Base-by-base conservation (phyloP, 35 echinoderm and acorn worm genomes). In the Nesometra sesokonis region DNA sequence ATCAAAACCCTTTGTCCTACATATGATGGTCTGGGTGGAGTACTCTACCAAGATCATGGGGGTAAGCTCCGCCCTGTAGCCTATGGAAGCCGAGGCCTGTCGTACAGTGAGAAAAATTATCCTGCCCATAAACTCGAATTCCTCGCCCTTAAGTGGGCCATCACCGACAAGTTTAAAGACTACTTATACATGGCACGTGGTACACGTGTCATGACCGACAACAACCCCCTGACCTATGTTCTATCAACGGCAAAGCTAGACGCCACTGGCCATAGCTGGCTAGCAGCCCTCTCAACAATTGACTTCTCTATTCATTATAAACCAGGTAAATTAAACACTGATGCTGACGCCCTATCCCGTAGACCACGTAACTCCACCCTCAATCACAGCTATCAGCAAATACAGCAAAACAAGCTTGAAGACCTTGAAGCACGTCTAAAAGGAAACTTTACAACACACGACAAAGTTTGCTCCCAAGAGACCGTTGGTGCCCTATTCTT, bases 71-170 rank as follows among this genome's bases (percentile, higher is more conserved):
- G 91, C 30, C 86, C 77, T n/a, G 84, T 84, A 52, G 82, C 82
- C 17, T 90, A 47, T 84, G 82, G 43, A 36, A 77, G 35, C 36
- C 8, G 91, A 1, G 77, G 79, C 35, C 30, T 89, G 31, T 32
- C 82, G 11, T 81, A 82, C 0, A 29, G 79, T 40, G 87, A 89
- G 39, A 43, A 81, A 11, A 93, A 93, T 57, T 89, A 93, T 57
- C 89, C 86, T 19, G 35, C 46, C 2, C 88, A 89, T 57, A 93
- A 93, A 85, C 77, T 88, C n/a, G n/a, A n/a, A n/a, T n/a, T n/a
- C n/a, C n/a, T n/a, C n/a, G n/a, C n/a, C n/a, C n/a, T n/a, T n/a
- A 90, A 90, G 47, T 90, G 88, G 88, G 40, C 88, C 15, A 43
- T 90, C 5, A 85, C 57, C 32, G 83, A 85, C 29, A 32, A 32